A percentile compares a stretch with the other conserved stretches of the same genome.
These are phyloP conservation scores for Coptotermes formosanus DNA, from an alignment of 1,140 invertebrate genomes.

Conservation along the genomic window DNA sequence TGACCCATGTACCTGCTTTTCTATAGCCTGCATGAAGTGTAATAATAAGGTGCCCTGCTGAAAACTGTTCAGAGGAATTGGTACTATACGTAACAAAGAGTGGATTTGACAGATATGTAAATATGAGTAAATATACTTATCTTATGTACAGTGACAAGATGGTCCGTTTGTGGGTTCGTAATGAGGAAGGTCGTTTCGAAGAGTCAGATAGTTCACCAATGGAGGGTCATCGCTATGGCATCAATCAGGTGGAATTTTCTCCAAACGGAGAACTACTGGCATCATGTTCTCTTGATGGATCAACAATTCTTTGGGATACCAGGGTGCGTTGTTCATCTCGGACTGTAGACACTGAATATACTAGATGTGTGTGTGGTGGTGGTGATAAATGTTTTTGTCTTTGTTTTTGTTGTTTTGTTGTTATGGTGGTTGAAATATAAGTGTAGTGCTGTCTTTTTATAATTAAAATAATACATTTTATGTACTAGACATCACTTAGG, in stretches of 20 bases:
- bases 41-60: too few relatives aligned
- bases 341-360: too few relatives aligned
- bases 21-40: too few relatives aligned
- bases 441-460: too few relatives aligned
- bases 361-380: too few relatives aligned
- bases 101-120: too few relatives aligned
- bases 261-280: conserved; percentile 63
- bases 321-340: conserved; percentile 45
- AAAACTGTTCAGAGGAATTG: too few relatives aligned
- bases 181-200: conserved; percentile 45
- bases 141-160: conserved; percentile 54
- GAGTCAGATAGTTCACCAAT: conserved; percentile 54
- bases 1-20: too few relatives aligned
- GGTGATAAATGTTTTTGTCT: neutral
- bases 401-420: neutral
- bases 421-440: too few relatives aligned
- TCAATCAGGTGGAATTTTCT: conserved; percentile 66
- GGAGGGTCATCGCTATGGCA: conserved; percentile 60
- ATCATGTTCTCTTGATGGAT: conserved; percentile 72
- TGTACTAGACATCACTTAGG: too few relatives aligned
- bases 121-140: neutral
- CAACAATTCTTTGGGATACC: conserved; percentile 64
- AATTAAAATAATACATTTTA: too few relatives aligned
- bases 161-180: conserved; percentile 52
- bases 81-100: too few relatives aligned